phyloP scores from a whole-genome alignment of 1,140 invertebrate species.

The Penaeus indicus region DNA sequence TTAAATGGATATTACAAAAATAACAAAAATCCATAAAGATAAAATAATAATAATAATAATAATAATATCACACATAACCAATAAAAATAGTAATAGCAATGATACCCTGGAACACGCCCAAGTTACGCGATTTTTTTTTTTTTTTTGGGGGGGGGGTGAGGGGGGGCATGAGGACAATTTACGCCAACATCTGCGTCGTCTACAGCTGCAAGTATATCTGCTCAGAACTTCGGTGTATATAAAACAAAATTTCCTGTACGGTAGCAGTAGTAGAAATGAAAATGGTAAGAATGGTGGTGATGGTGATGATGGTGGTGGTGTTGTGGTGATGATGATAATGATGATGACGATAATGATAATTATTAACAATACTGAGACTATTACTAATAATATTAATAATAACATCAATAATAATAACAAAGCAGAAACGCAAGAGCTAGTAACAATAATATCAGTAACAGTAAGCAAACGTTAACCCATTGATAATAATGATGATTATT shows the following conservation, averaged over 20 bases:
- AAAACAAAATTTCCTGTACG: not conserved
- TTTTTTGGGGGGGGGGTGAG: too few species aligned
- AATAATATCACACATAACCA: too few species aligned
- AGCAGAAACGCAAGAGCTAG: not conserved
- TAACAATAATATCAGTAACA: not conserved
- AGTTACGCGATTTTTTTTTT: too few species aligned
- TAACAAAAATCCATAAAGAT: too few species aligned
- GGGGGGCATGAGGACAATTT: too few species aligned
- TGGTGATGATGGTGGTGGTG: slow-evolving; percentile 1
- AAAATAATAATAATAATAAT: too few species aligned
- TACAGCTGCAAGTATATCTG: not conserved
- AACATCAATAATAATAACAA: not conserved
- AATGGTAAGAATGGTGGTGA: not conserved
- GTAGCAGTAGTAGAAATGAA: not conserved
- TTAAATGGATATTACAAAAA: too few species aligned
- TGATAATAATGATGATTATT: not conserved
- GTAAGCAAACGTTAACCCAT: not conserved
- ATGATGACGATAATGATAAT: not conserved
- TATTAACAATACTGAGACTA: not conserved
- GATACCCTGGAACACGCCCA: too few species aligned
- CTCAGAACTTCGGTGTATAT: not conserved
- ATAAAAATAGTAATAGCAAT: too few species aligned
- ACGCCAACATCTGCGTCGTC: not conserved
- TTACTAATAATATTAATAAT: not conserved
- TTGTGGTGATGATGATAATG: too few species aligned